phyloP scores from a whole-genome alignment of 1,140 invertebrate species.

The Drosophila ercepeae region DNA sequence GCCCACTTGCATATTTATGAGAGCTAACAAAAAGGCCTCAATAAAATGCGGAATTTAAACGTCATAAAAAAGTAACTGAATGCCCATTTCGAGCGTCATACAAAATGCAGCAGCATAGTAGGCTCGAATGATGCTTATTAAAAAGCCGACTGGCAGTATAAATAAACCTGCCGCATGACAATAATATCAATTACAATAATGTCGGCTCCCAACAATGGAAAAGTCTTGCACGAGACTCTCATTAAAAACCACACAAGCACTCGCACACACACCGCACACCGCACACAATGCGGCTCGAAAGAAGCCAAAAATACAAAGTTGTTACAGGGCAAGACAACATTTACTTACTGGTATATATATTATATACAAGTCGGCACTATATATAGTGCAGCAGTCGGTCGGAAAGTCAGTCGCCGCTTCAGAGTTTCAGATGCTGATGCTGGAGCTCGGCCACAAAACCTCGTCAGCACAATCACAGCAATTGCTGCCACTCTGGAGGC shows the following conservation, averaged over 20 bases:
- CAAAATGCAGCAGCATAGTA: conserved; percentile 46
- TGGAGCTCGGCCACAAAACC: conserved; percentile 36
- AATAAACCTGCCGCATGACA: conserved; percentile 71
- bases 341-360: conserved; percentile 16
- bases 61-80: conserved; percentile 24
- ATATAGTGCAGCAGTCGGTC: conserved; percentile 48
- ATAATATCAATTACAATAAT: conserved; percentile 76
- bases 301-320: conserved; percentile 71
- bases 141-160: conserved; percentile 61
- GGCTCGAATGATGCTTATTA: conserved; percentile 31
- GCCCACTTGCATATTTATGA: conserved; percentile 1
- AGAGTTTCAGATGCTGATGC: neutral
- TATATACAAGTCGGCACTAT: neutral
- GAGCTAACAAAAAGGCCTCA: conserved; percentile 8
- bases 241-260: conserved; percentile 64
- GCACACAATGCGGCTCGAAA: conserved; percentile 28
- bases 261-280: no score
- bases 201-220: conserved; percentile 49
- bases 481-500: conserved; percentile 44
- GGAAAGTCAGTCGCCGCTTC: neutral
- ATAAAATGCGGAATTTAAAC: conserved; percentile 41
- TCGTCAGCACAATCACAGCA: conserved; percentile 61
- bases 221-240: conserved; percentile 73
- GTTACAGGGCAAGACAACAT: conserved; percentile 45
- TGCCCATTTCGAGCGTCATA: conserved; percentile 36